Percentiles rank a stretch among this genome's conserved stretches.
These are phyloP conservation scores for Maccullochella peelii DNA, from an alignment of 2,113 vertebrate species.

Conservation along the genomic window DNA sequence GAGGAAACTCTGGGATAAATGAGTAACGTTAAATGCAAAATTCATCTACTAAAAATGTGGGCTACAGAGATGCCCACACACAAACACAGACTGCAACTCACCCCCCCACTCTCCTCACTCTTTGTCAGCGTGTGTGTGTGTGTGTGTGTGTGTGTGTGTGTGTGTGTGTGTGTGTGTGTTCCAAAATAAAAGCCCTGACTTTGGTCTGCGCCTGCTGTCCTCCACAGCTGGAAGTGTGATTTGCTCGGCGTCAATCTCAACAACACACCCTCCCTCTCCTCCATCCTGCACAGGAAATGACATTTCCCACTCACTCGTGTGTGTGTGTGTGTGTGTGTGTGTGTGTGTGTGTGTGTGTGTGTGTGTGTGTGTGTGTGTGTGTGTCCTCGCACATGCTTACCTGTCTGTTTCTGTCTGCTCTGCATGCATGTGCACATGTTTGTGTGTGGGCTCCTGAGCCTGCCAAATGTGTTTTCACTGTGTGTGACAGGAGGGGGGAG, in stretches of 20 bases:
- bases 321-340: constrained; percentile 11
- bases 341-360: constrained; percentile 10
- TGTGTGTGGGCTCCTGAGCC: constrained; percentile 12
- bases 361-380: constrained; percentile 1
- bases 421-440: neutral
- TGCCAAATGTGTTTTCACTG: constrained; percentile 60
- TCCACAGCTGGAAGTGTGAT: constrained; percentile 80
- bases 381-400: constrained; percentile 30
- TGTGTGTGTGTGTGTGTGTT: constrained; percentile 50
- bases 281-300: constrained; percentile 68
- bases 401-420: constrained; percentile 41
- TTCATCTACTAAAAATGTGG: neutral
- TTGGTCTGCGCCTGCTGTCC: constrained; percentile 49
- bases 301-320: constrained; percentile 59
- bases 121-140: constrained; percentile 32
- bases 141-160: constrained; percentile 53
- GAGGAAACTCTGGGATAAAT: neutral
- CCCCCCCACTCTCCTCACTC: neutral
- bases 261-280: constrained; percentile 31
- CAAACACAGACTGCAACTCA: constrained; percentile 9
- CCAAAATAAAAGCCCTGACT: constrained; percentile 61
- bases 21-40: neutral
- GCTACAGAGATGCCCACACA: constrained; percentile 31
- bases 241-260: constrained; percentile 60
- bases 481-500: constrained; percentile 59